phyloP scores from a whole-genome alignment of 2,797 vertebrate genomes.

The Darevskia mixta region DNA sequence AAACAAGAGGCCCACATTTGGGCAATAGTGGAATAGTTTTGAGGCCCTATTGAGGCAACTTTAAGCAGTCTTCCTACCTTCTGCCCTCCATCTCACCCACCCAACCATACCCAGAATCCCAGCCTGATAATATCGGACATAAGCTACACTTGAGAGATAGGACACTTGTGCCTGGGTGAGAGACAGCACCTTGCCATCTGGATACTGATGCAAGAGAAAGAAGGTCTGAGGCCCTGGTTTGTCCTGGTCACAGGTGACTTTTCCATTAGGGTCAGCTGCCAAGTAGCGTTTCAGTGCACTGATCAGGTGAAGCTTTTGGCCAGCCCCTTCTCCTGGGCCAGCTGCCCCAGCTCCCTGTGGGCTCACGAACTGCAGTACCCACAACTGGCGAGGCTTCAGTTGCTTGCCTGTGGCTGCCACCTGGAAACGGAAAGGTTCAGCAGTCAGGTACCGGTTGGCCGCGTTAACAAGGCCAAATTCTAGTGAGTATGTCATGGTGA shows the following conservation, averaged over 20 bases:
- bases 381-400: slow-evolving; percentile 47
- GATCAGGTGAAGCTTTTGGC: slow-evolving; percentile 39
- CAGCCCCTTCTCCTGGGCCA: slow-evolving; percentile 33
- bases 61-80: too few relatives aligned
- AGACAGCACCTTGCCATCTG: slow-evolving; percentile 47
- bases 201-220: slow-evolving; percentile 48
- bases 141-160: too few relatives aligned
- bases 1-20: neutral
- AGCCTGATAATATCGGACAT: neutral
- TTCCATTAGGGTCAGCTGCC: slow-evolving; percentile 51
- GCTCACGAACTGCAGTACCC: slow-evolving; percentile 41
- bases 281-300: slow-evolving; percentile 52
- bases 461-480: slow-evolving; percentile 54
- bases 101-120: neutral
- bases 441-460: slow-evolving; percentile 51
- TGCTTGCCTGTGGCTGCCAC: slow-evolving; percentile 48
- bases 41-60: neutral
- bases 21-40: neutral
- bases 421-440: slow-evolving; percentile 52
- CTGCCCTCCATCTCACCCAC: neutral
- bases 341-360: slow-evolving; percentile 39
- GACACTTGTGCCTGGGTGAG: neutral
- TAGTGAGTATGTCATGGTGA: slow-evolving; percentile 12
- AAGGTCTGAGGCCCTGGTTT: slow-evolving; percentile 33
- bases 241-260: slow-evolving; percentile 57